Base-by-base conservation (phyloP, 2,888 invertebrate species). In the Stomorhina lunata region DNA sequence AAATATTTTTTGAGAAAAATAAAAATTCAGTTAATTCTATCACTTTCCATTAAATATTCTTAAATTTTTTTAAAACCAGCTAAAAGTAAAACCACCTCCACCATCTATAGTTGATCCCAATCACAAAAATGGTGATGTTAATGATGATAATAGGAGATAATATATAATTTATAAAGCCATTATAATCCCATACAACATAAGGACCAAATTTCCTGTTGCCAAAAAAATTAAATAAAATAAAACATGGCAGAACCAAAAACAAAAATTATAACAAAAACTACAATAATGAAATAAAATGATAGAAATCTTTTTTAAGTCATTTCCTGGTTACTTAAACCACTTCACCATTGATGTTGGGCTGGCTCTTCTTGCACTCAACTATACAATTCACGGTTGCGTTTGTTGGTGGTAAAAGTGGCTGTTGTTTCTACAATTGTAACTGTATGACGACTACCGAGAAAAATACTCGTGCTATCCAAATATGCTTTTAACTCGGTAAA, bases 251-350 rank as follows among this genome's bases (percentile, higher is more conserved):
- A 48, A 48, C 20, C 10, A 32, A 48, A 17, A 48, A 27, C 22
- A 2, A 50, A 69, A 69, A 32, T 50, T 9, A 12, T 15, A 55
- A 10, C n/a, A 2, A 27, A 59, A 71, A 27, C 20, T 32, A 34
- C 7, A 43, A 10, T 22, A 59, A 61, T 59, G 25, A 61, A 68
- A 61, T 77, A 57, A 40, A 65, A 66, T 17, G 59, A 72, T 72
- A 61, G 50, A 73, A 80, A 73, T 80, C 50, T 80, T 43, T 81
- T 75, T 71, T 25, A 66, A 76, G 69, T 66, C 71, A 75, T 82
- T 79, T 82, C 75, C 82, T 71, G 75, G 32, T 76, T 79, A 82
- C 82, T 79, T 75, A 65, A n/a, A 75, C 65, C 78, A 79, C 73
- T n/a, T 66, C 69, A 78, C 29, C 69, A 32, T 50, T 50, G 12